Evolutionary conservation across 2,797 vertebrate species (phyloP), one percentile per base, ranked within the genome.

Genomic region (Smutsia temminckii): DNA sequence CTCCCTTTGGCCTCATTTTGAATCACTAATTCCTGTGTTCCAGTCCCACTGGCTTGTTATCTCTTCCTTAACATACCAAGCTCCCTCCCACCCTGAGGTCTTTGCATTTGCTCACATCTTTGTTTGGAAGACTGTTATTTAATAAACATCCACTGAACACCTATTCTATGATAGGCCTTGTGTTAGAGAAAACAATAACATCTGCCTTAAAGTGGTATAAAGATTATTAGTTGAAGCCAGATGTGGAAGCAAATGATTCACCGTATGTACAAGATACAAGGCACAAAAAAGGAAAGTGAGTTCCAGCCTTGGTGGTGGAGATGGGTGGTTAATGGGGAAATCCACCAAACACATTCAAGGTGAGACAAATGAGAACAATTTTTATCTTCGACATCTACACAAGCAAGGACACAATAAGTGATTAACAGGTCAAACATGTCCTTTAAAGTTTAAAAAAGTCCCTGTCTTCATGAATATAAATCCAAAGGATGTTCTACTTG

Each of bases 371-470:
- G 21, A 77, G 61, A 91, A 49, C 7, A 25, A 51, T 64, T 85
- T 93, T 86, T 57, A 42, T 34, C 53, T 89, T 72, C 21, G 51
- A 69, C 21, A 72, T 40, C 32, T 77, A 83, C 37, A 42, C 11
- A 74, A 81, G 81, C 55, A 92, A 86, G 21, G 34, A 64, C 20
- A 88, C 40, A 64, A 49, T 63, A 89, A 63, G 40, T 46, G 34
- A 13, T 34, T 78, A 57, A 95, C 75, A 89, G 61, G 57, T 68
- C 93, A 91, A 77, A 5, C 64, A 5, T 68, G 10, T 23, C 49
- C 46, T 91, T 69, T 49, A 86, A 85, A 92, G 57, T 84, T 91
- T 85, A 90, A 87, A 66, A 71, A 68, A 42, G n/a, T 49, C 29
- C 51, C 72, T 59, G 13, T 77, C 34, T 90, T 83, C 40, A 27